phyloP scores from a whole-genome alignment of 2,888 invertebrate genomes.

The Euproctis similis region DNA sequence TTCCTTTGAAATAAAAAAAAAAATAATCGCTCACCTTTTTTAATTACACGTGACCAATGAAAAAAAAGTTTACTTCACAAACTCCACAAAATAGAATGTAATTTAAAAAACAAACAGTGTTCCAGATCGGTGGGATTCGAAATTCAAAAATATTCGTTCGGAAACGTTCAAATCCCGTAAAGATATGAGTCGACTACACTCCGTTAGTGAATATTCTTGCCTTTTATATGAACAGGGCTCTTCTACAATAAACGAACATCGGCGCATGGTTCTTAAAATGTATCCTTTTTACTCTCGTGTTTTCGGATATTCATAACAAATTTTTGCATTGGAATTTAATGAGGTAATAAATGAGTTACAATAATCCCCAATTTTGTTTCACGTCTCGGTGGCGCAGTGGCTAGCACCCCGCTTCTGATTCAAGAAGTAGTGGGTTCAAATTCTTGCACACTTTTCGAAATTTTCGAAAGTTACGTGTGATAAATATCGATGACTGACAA shows the following conservation, averaged over 20 bases:
- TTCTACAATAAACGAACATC: conserved; percentile 26
- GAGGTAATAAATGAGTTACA: too few relatives aligned
- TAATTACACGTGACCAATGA: conserved; percentile 19
- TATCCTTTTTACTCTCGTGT: too few relatives aligned
- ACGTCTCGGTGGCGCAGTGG: too few relatives aligned
- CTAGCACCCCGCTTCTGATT: too few relatives aligned
- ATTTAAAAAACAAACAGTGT: conserved; percentile 22
- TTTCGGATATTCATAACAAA: too few relatives aligned
- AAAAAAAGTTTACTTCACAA: conserved; percentile 18
- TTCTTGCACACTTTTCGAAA: too few relatives aligned
- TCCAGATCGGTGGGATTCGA: conserved; percentile 8
- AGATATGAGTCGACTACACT: conserved; percentile 38
- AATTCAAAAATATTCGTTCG: conserved; percentile 13
- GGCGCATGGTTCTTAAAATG: conserved; percentile 4
- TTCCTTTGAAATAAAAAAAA: conserved; percentile 3
- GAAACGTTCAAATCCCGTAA: conserved; percentile 24
- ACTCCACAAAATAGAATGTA: conserved; percentile 22
- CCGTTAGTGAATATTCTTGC: conserved; percentile 13
- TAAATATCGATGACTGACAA: too few relatives aligned
- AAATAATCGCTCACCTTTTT: conserved; percentile 15
- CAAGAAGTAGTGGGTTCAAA: too few relatives aligned
- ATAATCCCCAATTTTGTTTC: too few relatives aligned
- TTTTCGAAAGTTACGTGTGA: too few relatives aligned
- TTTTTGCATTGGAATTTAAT: too few relatives aligned
- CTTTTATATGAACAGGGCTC: conserved; percentile 35